phyloP scores from a whole-genome alignment of 2,888 invertebrate genomes.

The Tillus elongatus region DNA sequence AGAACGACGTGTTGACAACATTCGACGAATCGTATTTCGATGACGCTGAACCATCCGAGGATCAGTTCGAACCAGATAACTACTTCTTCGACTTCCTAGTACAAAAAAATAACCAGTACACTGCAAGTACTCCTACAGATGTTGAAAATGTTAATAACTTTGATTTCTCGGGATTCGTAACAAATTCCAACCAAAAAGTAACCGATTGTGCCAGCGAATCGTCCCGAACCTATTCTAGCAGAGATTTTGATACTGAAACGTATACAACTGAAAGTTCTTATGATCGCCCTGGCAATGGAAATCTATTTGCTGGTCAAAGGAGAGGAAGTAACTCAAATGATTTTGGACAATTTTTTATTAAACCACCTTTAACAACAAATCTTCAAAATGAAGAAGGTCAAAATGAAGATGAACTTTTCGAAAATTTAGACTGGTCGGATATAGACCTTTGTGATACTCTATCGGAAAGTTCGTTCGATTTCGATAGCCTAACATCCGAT shows the following conservation, averaged over 20 bases:
- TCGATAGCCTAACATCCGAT: constrained; percentile 25
- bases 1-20: constrained; percentile 28
- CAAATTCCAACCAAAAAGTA: constrained; percentile 32
- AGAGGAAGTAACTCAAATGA: background rate
- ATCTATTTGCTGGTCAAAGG: constrained; percentile 7
- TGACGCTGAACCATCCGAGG: constrained; percentile 16
- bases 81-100: constrained; percentile 4
- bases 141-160: constrained; percentile 26
- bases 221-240: constrained; percentile 15
- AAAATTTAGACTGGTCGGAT: constrained; percentile 27
- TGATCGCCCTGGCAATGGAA: constrained; percentile 12
- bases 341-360: constrained; percentile 30
- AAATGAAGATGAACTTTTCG: constrained; percentile 13
- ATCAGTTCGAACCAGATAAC: constrained; percentile 7
- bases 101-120: no score
- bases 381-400: constrained; percentile 9
- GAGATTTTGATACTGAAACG: constrained; percentile 26
- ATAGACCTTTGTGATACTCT: constrained; percentile 32
- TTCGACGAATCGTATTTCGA: constrained; percentile 29
- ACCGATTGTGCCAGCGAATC: constrained; percentile 9
- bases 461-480: constrained; percentile 30
- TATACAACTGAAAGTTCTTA: constrained; percentile 23
- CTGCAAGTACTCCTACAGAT: constrained; percentile 15
- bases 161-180: constrained; percentile 36
- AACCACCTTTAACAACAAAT: constrained; percentile 22